Base-by-base conservation (phyloP, 2,888 invertebrate species). In the Lysandra bellargus region DNA sequence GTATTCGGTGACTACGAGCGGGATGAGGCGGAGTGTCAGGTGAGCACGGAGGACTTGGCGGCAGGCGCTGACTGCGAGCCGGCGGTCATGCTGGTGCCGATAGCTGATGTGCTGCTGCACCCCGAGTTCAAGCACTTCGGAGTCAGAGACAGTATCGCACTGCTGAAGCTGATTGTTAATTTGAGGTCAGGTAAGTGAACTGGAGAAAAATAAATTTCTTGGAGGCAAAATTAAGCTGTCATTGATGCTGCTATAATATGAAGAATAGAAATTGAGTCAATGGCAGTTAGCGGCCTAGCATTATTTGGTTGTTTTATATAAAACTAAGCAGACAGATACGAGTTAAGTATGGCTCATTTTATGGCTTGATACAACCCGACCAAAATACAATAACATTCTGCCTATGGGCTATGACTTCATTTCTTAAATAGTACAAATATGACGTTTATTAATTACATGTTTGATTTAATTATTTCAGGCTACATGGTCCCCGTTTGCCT, bases 71-170 rank as follows among this genome's bases (percentile, higher is more conserved):
- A 86, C 73, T 93, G 93, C 53, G 88, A 89, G 14, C 88, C 91
- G 0, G 92, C 92, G 0, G 85, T 91, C 0, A 83, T 93, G 14
- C 83, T 93, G 80, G 89, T 92, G 88, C 93, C 93, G 0, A 87
- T 93, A 69, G 88, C 92, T 0, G 93, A 93, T 64, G 93, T 93
- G 1, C 85, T 93, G 4, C 86, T 93, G 0, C 93, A 93, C 57
- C 93, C 93, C 0, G 92, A 93, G 86, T 93, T 89, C 82, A 92
- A 93, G 80, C 91, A 92, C 82, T 92, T 92, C 79, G 89, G 88
- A 0, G 89, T 86, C 0, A 85, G 83, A 44, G 86, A 88, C 82
- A 92, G 92, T 80, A 78, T 93, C 0, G 93, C 93, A 0, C 82
- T 93, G 30, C 79, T 93, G 78, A 92, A 93, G 82, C 81, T 93